Evolutionary conservation across 2,888 invertebrate species (phyloP).

Genomic region (Hypomecis atomaria): DNA sequence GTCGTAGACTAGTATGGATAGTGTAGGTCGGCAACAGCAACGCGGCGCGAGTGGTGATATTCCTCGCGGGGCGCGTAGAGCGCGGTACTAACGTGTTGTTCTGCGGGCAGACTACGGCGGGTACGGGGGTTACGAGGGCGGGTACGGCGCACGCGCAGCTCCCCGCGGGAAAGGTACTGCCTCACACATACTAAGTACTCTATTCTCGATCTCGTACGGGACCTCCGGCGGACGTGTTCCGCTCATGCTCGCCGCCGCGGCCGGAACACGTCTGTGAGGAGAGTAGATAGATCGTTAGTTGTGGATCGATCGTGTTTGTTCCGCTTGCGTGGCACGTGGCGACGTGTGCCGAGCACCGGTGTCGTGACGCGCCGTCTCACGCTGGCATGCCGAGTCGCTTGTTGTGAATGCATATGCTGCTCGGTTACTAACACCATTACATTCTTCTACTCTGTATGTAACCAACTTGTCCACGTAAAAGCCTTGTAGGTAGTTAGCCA

Average conservation of each 20-base stretch:
- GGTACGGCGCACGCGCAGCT: constrained; percentile 94
- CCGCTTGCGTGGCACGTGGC: constrained; percentile 46
- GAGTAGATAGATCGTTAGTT: constrained; percentile 44
- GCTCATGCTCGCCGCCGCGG: not conserved
- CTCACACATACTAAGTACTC: constrained; percentile 43
- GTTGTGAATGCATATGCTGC: constrained; percentile 27
- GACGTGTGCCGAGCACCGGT: not conserved
- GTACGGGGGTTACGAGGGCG: constrained; percentile 94
- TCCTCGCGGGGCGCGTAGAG: constrained; percentile 21
- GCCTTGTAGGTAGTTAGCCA: not conserved
- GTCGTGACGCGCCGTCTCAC: constrained; percentile 13
- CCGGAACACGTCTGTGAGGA: constrained; percentile 47
- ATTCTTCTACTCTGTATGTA: not conserved
- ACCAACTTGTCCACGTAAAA: constrained; percentile 3
- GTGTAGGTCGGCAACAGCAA: too few relatives aligned
- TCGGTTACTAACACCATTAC: constrained; percentile 20
- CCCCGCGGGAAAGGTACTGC: constrained; percentile 94
- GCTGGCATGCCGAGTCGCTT: constrained; percentile 30
- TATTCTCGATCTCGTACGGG: constrained; percentile 36
- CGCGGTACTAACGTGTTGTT: constrained; percentile 80
- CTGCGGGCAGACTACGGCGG: constrained; percentile 92
- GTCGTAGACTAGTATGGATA: too few relatives aligned
- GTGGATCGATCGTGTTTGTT: constrained; percentile 47
- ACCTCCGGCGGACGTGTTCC: constrained; percentile 38
- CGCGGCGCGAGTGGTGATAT: not conserved